Percentiles rank a stretch among this genome's conserved stretches.
Evolutionary conservation across 2,888 invertebrate genomes (phyloP).

Genomic region (Sympetrum striolatum): DNA sequence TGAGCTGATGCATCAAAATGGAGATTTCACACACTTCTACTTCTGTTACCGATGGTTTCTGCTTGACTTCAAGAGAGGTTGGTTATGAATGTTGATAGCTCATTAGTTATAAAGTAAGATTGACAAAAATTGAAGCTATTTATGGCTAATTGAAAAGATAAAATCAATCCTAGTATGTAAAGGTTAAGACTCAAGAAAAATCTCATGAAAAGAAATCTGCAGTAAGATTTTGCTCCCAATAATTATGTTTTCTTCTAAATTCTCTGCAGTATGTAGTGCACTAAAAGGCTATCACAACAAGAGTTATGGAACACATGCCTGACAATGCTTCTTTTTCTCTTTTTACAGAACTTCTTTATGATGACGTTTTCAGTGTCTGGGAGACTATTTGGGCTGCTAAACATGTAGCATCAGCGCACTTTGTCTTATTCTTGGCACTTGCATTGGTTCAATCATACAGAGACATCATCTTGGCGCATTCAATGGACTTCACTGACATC

Average conservation of each 20-base stretch:
- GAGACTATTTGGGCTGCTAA: slow-evolving; percentile 96
- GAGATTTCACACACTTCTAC: slow-evolving; percentile 96
- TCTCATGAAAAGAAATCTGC: too few relatives aligned
- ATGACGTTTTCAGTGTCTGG: slow-evolving; percentile 93
- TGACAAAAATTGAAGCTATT: too few relatives aligned
- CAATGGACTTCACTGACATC: slow-evolving; percentile 98
- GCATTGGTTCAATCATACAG: slow-evolving; percentile 91
- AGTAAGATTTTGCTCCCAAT: too few relatives aligned
- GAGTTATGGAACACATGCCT: background rate
- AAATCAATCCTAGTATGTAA: too few relatives aligned
- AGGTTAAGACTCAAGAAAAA: too few relatives aligned
- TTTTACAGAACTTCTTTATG: slow-evolving; percentile 79
- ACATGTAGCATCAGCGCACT: slow-evolving; percentile 84
- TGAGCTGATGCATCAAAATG: slow-evolving; percentile 92
- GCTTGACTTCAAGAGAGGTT: slow-evolving; percentile 88
- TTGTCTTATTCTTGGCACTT: slow-evolving; percentile 91
- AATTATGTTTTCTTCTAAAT: background rate
- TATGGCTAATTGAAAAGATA: too few relatives aligned
- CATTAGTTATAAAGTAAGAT: background rate
- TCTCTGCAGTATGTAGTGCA: background rate
- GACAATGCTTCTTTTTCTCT: slow-evolving; percentile 46
- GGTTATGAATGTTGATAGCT: slow-evolving; percentile 38
- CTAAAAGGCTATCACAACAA: background rate
- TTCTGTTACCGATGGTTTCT: slow-evolving; percentile 98
- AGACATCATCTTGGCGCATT: slow-evolving; percentile 92